Evolutionary conservation across 2,888 invertebrate genomes (phyloP).

Genomic region (Chesias legatella): DNA sequence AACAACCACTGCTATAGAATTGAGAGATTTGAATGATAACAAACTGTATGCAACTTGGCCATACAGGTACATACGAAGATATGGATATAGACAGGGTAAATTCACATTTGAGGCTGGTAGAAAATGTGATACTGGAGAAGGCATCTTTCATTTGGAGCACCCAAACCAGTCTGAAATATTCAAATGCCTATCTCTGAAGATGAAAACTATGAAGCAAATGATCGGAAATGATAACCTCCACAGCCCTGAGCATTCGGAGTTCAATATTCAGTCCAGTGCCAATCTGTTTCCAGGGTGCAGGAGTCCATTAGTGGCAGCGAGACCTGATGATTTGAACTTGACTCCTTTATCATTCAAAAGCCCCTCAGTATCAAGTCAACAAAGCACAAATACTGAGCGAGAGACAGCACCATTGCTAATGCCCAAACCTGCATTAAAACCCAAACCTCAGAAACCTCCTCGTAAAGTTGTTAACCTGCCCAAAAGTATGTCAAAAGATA

Average conservation of each 20-base stretch:
- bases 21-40: conserved; percentile 83
- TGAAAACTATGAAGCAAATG: conserved; percentile 93
- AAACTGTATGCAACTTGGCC: conserved; percentile 89
- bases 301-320: conserved; percentile 86
- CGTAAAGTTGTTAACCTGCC: conserved; percentile 75
- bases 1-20: conserved; percentile 87
- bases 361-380: conserved; percentile 64
- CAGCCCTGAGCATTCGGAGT: conserved; percentile 85
- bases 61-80: conserved; percentile 89
- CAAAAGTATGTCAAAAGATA: conserved; percentile 59
- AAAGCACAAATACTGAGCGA: conserved; percentile 57
- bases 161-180: conserved; percentile 91
- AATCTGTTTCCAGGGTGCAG: conserved; percentile 91
- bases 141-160: conserved; percentile 89
- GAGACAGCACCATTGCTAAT: conserved; percentile 68
- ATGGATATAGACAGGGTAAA: conserved; percentile 92
- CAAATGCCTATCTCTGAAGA: conserved; percentile 89
- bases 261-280: conserved; percentile 86
- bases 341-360: conserved; percentile 71
- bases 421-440: conserved; percentile 81
- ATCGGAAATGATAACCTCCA: conserved; percentile 84
- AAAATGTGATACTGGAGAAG: conserved; percentile 92
- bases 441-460: conserved; percentile 83
- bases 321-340: conserved; percentile 71
- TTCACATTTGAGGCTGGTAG: conserved; percentile 94